Conservation (phyloP, 2,888 invertebrate genomes). For the Drosophila imparisetae region DNA sequence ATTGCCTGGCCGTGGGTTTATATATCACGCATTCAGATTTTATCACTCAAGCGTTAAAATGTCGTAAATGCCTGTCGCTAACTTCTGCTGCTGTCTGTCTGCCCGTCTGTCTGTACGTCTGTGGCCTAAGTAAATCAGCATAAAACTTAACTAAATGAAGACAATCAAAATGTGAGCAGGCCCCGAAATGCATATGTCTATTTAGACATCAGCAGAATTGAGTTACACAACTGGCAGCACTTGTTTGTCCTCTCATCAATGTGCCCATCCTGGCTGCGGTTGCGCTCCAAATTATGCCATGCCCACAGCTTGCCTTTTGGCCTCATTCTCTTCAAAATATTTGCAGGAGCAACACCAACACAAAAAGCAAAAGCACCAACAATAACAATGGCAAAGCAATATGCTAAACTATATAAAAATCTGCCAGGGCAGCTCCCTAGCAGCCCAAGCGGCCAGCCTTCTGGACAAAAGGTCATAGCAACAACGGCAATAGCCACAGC, state of each 20-base stretch:
- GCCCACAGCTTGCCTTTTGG: slow-evolving; percentile 68
- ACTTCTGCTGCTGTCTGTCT: slow-evolving; percentile 16
- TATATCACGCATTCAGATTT: slow-evolving; percentile 62
- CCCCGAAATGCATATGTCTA: slow-evolving; percentile 66
- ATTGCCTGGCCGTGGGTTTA: slow-evolving; percentile 46
- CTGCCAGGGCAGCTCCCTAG: slow-evolving; percentile 50
- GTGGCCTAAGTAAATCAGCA: slow-evolving; percentile 77
- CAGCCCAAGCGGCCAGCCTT: slow-evolving; percentile 26
- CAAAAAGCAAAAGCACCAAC: slow-evolving; percentile 19
- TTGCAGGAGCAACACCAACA: slow-evolving; percentile 52
- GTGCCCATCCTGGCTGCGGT: slow-evolving; percentile 37
- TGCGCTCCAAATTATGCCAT: slow-evolving; percentile 69
- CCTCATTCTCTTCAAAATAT: slow-evolving; percentile 68
- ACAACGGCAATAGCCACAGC: not conserved
- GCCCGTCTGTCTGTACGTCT: not conserved
- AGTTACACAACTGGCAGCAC: slow-evolving; percentile 59
- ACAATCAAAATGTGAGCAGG: slow-evolving; percentile 72
- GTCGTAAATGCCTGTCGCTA: slow-evolving; percentile 59
- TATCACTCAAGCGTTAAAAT: slow-evolving; percentile 67
- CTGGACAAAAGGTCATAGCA: slow-evolving; percentile 69
- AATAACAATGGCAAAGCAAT: slow-evolving; percentile 55
- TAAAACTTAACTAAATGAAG: slow-evolving; percentile 77
- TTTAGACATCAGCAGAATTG: slow-evolving; percentile 68
- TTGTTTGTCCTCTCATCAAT: slow-evolving; percentile 52
- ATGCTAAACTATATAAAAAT: slow-evolving; percentile 74